Evolutionary conservation across 2,113 vertebrate species (phyloP).

Genomic region (Atractosteus spatula): DNA sequence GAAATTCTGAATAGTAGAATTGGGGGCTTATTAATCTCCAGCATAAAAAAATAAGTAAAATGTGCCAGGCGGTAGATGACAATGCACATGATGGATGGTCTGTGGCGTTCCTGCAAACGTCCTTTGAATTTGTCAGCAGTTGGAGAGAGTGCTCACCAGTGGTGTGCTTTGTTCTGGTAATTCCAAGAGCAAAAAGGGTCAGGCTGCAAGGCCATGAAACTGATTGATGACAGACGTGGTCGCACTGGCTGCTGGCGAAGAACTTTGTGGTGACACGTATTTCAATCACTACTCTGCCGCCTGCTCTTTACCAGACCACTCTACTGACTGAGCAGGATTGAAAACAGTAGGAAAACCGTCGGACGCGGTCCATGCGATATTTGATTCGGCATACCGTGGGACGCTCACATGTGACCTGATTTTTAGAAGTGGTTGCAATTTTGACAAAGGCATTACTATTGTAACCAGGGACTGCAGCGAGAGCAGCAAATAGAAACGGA

Average conservation of each 20-base stretch:
- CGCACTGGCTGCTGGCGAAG: conserved; percentile 4
- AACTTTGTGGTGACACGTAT: conserved; percentile 23
- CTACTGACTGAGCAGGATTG: neutral
- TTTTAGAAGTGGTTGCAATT: conserved; percentile 16
- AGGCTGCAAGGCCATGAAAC: conserved; percentile 7
- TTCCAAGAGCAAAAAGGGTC: conserved; percentile 16
- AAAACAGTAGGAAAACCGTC: neutral
- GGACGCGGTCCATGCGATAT: conserved; percentile 4
- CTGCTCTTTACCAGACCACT: conserved; percentile 22
- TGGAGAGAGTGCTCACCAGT: conserved; percentile 1
- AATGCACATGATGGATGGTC: conserved; percentile 13
- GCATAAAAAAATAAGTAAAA: neutral
- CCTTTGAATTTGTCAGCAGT: conserved; percentile 11
- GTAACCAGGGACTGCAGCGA: conserved; percentile 24
- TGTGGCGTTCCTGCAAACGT: neutral
- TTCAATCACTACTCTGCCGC: conserved; percentile 41
- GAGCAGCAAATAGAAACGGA: conserved; percentile 31
- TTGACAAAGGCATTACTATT: conserved; percentile 14
- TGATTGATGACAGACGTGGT: conserved; percentile 31
- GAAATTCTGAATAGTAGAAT: too few relatives aligned
- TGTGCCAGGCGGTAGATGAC: conserved; percentile 1
- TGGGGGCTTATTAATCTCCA: too few relatives aligned
- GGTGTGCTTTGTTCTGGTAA: conserved; percentile 27
- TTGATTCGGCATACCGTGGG: conserved; percentile 24
- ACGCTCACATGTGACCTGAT: conserved; percentile 30